Evolutionary conservation across 2,797 vertebrate genomes (phyloP).

Genomic region (Gymnopithys bicolor): DNA sequence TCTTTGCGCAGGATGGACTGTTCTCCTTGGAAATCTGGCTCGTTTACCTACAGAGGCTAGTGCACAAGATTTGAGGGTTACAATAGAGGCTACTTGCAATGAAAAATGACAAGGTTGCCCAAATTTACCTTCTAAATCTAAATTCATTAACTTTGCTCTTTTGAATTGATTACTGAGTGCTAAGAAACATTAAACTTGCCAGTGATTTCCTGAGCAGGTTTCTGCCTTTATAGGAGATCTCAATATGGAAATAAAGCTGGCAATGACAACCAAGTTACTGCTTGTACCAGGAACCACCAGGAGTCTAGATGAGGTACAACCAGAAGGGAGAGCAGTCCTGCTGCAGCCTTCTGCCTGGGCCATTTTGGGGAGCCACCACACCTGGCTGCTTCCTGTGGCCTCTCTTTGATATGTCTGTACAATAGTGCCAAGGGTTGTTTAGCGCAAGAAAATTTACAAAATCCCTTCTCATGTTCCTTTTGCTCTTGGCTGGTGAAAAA

Average conservation of each 20-base stretch:
- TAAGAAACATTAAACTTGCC: not conserved
- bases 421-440: not conserved
- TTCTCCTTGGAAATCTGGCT: slow-evolving; percentile 22
- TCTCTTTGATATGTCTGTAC: not conserved
- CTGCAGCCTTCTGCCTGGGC: not conserved
- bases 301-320: rapidly evolving
- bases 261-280: not conserved
- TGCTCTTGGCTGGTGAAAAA: not conserved
- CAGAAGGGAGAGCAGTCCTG: not conserved
- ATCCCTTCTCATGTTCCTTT: not conserved
- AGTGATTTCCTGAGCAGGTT: not conserved
- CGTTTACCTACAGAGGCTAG: not conserved
- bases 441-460: not conserved
- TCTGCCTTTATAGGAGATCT: not conserved
- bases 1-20: not conserved
- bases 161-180: not conserved
- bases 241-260: not conserved
- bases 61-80: not conserved
- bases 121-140: not conserved
- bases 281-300: not conserved
- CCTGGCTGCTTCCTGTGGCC: not conserved
- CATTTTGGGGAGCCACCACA: not conserved
- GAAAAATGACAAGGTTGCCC: not conserved
- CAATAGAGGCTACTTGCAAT: not conserved
- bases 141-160: not conserved